These are phyloP conservation scores for Halichoerus grypus DNA, from an alignment of 2,113 vertebrate species.

Conservation along the genomic window DNA sequence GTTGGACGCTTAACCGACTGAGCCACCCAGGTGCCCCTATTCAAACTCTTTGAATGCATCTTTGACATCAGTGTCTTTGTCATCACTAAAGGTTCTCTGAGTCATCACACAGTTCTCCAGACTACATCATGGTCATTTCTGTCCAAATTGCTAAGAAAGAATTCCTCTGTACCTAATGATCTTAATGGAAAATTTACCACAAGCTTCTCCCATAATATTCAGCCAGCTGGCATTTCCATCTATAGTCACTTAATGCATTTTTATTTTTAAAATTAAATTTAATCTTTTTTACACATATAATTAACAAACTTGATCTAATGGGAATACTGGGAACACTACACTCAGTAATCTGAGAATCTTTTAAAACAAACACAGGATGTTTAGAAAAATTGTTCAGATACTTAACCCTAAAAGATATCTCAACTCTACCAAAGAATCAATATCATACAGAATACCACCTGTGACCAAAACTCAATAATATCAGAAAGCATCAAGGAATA, in stretches of 20 bases:
- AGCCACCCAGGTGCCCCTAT: neutral
- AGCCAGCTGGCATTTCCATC: neutral
- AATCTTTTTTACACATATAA: slow-evolving; percentile 25
- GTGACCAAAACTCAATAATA: neutral
- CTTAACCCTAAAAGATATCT: neutral
- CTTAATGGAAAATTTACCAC: neutral
- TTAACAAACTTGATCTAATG: slow-evolving; percentile 20
- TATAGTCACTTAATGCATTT: neutral
- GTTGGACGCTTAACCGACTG: no score
- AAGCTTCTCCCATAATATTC: neutral
- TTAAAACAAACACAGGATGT: slow-evolving; percentile 16
- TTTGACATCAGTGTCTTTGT: neutral
- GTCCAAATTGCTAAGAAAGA: neutral
- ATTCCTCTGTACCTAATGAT: neutral
- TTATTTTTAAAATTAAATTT: slow-evolving; percentile 43
- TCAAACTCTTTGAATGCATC: neutral
- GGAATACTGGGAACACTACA: neutral
- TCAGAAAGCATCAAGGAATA: slow-evolving; percentile 40
- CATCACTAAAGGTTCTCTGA: slow-evolving; percentile 43
- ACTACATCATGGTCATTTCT: slow-evolving; percentile 6
- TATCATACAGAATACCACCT: neutral
- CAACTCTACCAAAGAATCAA: neutral
- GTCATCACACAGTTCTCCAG: slow-evolving; percentile 26
- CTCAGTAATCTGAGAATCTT: neutral
- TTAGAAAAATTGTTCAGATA: neutral